Evolutionary conservation across 2,888 invertebrate species (phyloP).

Genomic region (Zygaena filipendulae): DNA sequence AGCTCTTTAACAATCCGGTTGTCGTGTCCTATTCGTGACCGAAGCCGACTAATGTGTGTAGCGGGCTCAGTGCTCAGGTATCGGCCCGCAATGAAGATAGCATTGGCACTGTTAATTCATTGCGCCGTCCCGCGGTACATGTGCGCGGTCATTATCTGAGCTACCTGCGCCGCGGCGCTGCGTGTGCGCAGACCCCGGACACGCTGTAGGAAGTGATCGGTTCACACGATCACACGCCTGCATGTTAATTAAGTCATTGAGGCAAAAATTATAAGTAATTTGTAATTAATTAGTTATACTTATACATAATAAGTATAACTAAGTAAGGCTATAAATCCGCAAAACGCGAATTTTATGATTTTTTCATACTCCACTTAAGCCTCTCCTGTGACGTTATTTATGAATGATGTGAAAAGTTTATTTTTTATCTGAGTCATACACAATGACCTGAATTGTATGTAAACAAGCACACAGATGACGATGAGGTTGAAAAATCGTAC

Average conservation of each 20-base stretch:
- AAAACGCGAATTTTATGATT: no score
- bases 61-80: slow-evolving; percentile 27
- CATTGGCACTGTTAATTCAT: slow-evolving; percentile 57
- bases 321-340: no score
- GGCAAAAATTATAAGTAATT: background rate
- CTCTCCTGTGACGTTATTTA: no score
- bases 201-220: slow-evolving; percentile 25
- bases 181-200: no score
- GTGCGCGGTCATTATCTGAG: slow-evolving; percentile 32
- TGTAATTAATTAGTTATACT: no score
- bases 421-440: no score
- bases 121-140: slow-evolving; percentile 29
- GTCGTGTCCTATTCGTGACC: slow-evolving; percentile 36
- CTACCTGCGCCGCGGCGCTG: slow-evolving; percentile 30
- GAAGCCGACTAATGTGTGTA: slow-evolving; percentile 40
- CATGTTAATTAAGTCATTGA: background rate
- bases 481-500: no score
- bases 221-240: slow-evolving; percentile 28
- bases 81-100: slow-evolving; percentile 52
- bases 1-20: background rate
- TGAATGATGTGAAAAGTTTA: no score
- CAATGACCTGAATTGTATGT: no score
- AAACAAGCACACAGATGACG: no score
- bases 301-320: no score
- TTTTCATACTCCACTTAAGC: no score